phyloP scores from a whole-genome alignment of 2,113 vertebrate genomes.

The Semicossyphus pulcher region DNA sequence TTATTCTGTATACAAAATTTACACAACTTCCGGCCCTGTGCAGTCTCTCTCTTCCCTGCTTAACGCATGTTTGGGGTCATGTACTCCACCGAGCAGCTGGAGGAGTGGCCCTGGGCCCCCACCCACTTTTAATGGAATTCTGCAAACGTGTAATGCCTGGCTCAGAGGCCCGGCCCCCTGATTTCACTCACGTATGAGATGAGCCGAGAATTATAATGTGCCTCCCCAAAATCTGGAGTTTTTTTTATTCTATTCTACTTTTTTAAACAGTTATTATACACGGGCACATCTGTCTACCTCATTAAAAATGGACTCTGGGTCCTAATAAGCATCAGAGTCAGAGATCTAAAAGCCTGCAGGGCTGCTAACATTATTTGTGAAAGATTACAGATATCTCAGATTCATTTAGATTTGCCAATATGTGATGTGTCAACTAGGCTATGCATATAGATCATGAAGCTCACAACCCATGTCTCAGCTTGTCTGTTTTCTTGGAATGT shows the following conservation, averaged over 20 bases:
- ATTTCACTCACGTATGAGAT: conserved; percentile 11
- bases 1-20: conserved; percentile 18
- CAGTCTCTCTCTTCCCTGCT: not conserved
- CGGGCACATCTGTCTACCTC: not conserved
- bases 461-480: conserved; percentile 37
- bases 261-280: not conserved
- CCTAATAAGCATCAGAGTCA: not conserved
- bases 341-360: not conserved
- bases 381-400: not conserved
- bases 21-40: not conserved
- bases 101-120: conserved; percentile 34
- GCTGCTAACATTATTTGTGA: not conserved
- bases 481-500: conserved; percentile 43
- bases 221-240: not conserved
- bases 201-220: not conserved
- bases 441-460: not conserved
- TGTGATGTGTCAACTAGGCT: conserved; percentile 3
- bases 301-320: not conserved
- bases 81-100: not conserved
- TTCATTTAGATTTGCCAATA: not conserved
- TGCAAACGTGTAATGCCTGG: conserved; percentile 82
- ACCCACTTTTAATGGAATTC: conserved; percentile 73
- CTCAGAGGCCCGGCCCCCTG: conserved; percentile 27
- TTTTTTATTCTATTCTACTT: too few species aligned
- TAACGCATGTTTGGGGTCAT: not conserved